Evolutionary conservation across 2,113 vertebrate genomes (phyloP).

Genomic region (Callorhinus ursinus): DNA sequence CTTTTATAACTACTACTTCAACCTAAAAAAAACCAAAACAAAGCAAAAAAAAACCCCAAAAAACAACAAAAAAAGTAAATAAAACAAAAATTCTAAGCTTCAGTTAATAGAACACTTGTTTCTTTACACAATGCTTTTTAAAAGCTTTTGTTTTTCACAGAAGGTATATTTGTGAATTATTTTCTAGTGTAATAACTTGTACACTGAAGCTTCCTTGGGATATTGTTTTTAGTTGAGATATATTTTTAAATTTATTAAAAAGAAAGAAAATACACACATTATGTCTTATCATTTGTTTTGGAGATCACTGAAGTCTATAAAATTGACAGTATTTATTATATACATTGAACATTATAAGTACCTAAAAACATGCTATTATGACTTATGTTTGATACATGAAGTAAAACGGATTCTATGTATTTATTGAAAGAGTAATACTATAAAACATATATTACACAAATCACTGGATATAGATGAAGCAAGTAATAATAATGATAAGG

Average conservation of each 20-base stretch:
- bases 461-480: neutral
- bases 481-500: neutral
- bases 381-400: neutral
- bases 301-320: neutral
- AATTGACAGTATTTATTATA: neutral
- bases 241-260: neutral
- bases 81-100: neutral
- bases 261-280: neutral
- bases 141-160: neutral
- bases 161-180: neutral
- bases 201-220: neutral
- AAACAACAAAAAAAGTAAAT: neutral
- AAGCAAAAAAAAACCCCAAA: neutral
- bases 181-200: neutral
- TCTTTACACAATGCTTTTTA: neutral
- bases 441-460: neutral
- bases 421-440: neutral
- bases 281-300: neutral
- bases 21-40: neutral
- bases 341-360: neutral
- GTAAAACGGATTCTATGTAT: neutral
- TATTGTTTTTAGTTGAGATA: neutral
- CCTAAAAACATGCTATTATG: neutral
- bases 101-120: neutral
- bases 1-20: neutral